phyloP scores from a whole-genome alignment of 2,113 vertebrate species.

The Sphyrna mokarran region DNA sequence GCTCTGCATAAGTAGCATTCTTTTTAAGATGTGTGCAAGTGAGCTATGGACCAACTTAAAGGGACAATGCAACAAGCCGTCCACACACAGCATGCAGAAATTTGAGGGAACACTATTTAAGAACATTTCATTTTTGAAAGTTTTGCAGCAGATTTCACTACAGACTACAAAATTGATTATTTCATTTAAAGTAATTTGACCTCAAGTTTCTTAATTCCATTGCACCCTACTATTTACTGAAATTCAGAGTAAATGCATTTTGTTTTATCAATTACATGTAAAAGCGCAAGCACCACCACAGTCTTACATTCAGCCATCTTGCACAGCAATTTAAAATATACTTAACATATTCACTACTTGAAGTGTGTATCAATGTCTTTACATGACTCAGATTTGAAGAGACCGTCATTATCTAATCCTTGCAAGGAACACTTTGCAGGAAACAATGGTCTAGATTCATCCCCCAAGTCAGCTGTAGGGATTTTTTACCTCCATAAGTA shows the following conservation, averaged over 20 bases:
- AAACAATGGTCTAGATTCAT: neutral
- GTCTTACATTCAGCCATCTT: conserved; percentile 32
- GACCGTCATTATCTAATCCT: neutral
- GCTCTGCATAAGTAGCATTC: neutral
- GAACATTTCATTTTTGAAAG: neutral
- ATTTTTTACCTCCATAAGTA: neutral
- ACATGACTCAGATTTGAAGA: neutral
- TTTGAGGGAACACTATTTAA: neutral
- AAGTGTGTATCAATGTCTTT: neutral
- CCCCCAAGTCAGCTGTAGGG: neutral
- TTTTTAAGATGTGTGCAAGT: neutral
- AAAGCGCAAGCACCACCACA: conserved; percentile 33
- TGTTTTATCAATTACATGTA: conserved; percentile 11
- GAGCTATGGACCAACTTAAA: neutral
- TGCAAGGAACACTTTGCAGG: neutral
- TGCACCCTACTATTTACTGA: conserved; percentile 33
- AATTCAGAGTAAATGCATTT: conserved; percentile 5
- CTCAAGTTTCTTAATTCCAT: conserved; percentile 17
- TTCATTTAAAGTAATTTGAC: conserved; percentile 25
- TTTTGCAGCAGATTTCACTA: neutral
- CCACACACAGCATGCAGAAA: neutral
- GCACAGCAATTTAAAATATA: neutral
- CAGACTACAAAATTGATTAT: neutral
- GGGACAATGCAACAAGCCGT: neutral
- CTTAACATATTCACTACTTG: conserved; percentile 27